Base-by-base conservation (phyloP, 2,888 invertebrate species). In the Oscheius sp. region DNA sequence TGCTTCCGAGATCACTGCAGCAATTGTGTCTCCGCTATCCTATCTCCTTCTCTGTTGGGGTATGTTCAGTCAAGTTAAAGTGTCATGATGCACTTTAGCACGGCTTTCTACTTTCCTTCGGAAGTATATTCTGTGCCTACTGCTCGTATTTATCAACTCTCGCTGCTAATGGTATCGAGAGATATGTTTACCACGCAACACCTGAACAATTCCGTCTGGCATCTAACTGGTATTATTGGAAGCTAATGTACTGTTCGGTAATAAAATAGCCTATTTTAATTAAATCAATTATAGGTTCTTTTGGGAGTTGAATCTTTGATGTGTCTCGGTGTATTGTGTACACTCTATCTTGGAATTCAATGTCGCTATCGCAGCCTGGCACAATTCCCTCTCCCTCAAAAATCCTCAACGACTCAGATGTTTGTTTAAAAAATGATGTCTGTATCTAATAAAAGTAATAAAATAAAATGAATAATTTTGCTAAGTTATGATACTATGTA, bases 291-390 rank as follows among this genome's bases (percentile, higher is more conserved):
- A 47, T 41, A 73, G 73, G 56, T 75, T 1, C 32, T 76, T 9
- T 72, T 70, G 1, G 68, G 63, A 1, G 44, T 71, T 24, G 71
- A 76, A 41, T 32, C 64, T 14, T 51, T 76, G 38, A 41, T 76
- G 36, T 73, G 70, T 26, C 67, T 70, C 17, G 59, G 67, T 6
- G 64, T 76, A 12, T 67, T 76, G 0, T 66, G 66, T 17, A 59
- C 69, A 1, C 67, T 76, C 38, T 76, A 76, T 24, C 38, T 76
- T 20, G 75, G 75, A 49, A 72, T 76, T 56, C 71, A 61, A 26
- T 76, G 75, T 57, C 72, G 72, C 17, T 76, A 76, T 57, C 70
- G 75, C 50, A 73, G 73, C 3, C 72, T 76, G 59, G 73, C 68
- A 1, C 72, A 76, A 36, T 28, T 76, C 8, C 63, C 75, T 1